Base-by-base conservation (phyloP, 2,113 vertebrate genomes). In the Grammomys dolichurus region DNA sequence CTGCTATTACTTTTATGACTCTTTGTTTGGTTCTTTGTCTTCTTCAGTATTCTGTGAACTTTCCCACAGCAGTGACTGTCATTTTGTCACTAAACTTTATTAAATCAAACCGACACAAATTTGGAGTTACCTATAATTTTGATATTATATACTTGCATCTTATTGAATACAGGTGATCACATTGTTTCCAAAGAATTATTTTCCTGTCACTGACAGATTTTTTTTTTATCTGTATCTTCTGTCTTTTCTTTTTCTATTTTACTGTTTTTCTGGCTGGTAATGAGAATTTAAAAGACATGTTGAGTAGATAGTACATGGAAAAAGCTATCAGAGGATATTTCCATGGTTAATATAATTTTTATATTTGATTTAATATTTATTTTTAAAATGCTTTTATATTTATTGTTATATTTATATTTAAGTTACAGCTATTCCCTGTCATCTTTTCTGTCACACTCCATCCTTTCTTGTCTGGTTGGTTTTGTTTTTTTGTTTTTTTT, bases 11-110 rank as follows among this genome's bases (percentile, higher is more conserved):
- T 56, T 96, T 82, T 20, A 36, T 88, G 40, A 26, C 84, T 93
- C 86, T 28, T 51, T 3, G 95, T 96, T 90, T 65, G 5, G 56
- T 75, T 56, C 87, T 95, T 95, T 87, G 24, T 92, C 36, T 92
- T 87, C 58, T n/a, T 43, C 7, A 54, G 17, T 94, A 11, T 54
- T 87, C 48, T 70, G 5, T 94, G 26, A 91, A 46, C 28, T 88
- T 33, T 87, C 84, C 19, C 20, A 82, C 16, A 87, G 17, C 26
- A 90, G 20, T 91, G 24, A 75, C 40, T 94, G 14, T 80, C 48
- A 54, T 84, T 92, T 96, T 70, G 48, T 94, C 65, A 95, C 82
- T 51, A 89, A 95, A 48, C 73, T 67, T n/a, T 43, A 22, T 93
- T 95, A 93, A 85, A 73, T 76, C 24, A 96, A 87, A 73, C 28